Conservation (phyloP, 1,140 invertebrate genomes). For the Kradibia gibbosae region DNA sequence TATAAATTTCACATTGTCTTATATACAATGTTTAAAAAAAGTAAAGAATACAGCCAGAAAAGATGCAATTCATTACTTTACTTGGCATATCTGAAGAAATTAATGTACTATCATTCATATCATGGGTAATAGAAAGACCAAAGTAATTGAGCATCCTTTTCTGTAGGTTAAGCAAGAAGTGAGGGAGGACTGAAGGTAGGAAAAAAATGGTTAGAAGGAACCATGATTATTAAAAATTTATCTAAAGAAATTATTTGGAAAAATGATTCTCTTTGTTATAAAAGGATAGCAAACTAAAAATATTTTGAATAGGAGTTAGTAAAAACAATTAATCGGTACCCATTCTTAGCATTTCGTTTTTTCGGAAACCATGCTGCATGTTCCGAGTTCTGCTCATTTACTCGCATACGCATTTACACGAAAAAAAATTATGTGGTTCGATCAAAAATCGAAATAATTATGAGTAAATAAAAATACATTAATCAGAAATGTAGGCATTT, state of each 20-base stretch:
- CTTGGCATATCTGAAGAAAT: too few relatives aligned
- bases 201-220: too few relatives aligned
- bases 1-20: slow-evolving; percentile 24
- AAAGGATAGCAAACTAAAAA: too few relatives aligned
- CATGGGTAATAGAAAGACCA: too few relatives aligned
- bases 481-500: slow-evolving; percentile 42
- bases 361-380: not conserved
- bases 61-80: slow-evolving; percentile 11
- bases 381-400: not conserved
- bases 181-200: too few relatives aligned
- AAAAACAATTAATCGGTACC: slow-evolving; percentile 39
- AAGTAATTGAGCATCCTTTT: too few relatives aligned
- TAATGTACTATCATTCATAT: too few relatives aligned
- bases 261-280: too few relatives aligned
- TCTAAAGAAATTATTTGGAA: too few relatives aligned
- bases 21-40: slow-evolving; percentile 1
- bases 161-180: too few relatives aligned
- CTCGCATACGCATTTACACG: not conserved
- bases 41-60: slow-evolving; percentile 36
- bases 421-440: not conserved
- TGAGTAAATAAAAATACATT: not conserved
- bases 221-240: too few relatives aligned
- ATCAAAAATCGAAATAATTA: not conserved
- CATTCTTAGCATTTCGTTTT: not conserved
- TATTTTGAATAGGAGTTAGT: not conserved